These are phyloP conservation scores for Sebastes taczanowskii DNA, from an alignment of 2,797 vertebrate species.

Conservation along the genomic window DNA sequence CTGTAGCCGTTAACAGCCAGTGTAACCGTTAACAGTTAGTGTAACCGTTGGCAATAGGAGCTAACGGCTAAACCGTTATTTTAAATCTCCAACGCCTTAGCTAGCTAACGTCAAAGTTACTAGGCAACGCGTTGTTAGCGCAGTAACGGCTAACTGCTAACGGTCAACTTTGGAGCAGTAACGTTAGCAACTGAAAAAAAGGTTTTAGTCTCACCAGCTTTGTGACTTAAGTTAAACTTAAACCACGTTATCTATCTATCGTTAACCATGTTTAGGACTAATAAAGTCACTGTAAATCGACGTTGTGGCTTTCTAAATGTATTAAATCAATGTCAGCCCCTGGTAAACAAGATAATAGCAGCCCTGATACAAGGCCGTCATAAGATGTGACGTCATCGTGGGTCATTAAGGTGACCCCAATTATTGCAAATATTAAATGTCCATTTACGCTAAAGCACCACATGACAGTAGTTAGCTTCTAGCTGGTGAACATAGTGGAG, in stretches of 20 bases:
- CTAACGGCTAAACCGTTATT: not conserved
- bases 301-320: fast-evolving
- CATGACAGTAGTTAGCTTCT: not conserved
- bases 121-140: not conserved
- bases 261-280: not conserved
- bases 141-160: not conserved
- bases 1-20: not conserved
- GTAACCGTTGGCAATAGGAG: not conserved
- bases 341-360: not conserved
- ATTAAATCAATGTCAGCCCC: not conserved
- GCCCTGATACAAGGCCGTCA: not conserved
- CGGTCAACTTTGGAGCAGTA: not conserved
- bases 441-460: not conserved
- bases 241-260: not conserved
- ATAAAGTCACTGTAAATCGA: not conserved
- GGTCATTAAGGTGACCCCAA: not conserved
- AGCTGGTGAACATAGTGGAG: not conserved
- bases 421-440: not conserved
- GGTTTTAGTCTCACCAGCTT: not conserved
- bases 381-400: no score
- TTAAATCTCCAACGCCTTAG: not conserved
- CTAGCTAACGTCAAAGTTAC: not conserved
- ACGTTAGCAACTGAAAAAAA: not conserved
- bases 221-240: not conserved
- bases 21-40: no score